Conservation (phyloP, 1,140 invertebrate species). For the Drosophila lowei region DNA sequence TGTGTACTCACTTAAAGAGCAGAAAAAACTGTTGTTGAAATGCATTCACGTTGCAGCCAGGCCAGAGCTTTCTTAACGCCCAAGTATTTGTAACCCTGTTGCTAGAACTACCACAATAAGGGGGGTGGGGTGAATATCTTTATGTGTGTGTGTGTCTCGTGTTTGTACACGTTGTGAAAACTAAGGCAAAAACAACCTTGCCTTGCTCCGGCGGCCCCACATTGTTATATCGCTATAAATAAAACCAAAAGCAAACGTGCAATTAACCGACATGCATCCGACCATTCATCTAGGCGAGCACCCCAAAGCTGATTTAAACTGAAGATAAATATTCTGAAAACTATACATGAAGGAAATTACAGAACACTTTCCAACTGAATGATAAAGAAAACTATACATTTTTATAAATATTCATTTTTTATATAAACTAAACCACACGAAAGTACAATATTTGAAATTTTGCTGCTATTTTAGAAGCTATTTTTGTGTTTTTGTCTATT, state of each 20-base stretch:
- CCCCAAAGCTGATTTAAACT: conserved; percentile 13
- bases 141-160: conserved; percentile 20
- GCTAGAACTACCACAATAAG: no score
- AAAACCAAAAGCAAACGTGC: conserved; percentile 34
- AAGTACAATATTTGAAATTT: no score
- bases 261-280: conserved; percentile 31
- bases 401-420: no score
- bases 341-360: neutral
- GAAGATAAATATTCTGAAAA: conserved; percentile 22
- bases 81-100: conserved; percentile 14
- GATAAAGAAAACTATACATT: neutral
- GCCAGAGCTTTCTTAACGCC: conserved; percentile 21
- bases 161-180: conserved; percentile 31
- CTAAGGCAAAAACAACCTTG: conserved; percentile 29
- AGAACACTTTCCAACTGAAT: no score
- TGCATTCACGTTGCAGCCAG: conserved; percentile 26
- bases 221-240: conserved; percentile 47
- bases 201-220: neutral
- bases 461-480: no score
- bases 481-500: no score
- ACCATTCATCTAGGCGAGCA: conserved; percentile 29
- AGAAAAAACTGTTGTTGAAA: neutral
- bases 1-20: conserved; percentile 15
- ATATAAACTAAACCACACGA: no score
- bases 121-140: no score